Evolutionary conservation across 1,140 invertebrate genomes (phyloP), one percentile per base, ranked within the genome.

Genomic region (Cecropterus lyciades): DNA sequence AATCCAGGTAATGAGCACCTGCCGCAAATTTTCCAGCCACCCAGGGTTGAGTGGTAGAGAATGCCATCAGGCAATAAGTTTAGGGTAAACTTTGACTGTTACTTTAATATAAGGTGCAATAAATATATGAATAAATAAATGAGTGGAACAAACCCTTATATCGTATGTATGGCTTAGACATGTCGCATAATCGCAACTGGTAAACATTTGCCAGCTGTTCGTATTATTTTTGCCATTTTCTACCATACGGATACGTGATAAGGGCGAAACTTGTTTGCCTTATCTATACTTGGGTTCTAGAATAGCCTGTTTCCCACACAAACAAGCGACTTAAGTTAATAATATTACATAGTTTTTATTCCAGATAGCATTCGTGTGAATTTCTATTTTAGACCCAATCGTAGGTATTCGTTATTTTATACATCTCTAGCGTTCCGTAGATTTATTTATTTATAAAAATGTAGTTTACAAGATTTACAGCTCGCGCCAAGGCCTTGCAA

Each of bases 131-230:
- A n/a, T n/a, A n/a, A n/a, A n/a, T 17, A 30, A 10, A 43, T 17
- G 16, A 48, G 43, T 33, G 24, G 24, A 48, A 60, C 9, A 37
- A 48, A 48, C 56, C 42, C 56, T 59, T 48, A 48, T 46, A 45
- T 57, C 55, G 56, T 46, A 46, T 59, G 43, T 48, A 59, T 59
- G 42, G 13, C 42, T 59, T 56, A 56, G 52, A 37, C 43, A 48
- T 40, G 56, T 59, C 56, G 43, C 27, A 59, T 59, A 59, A 56
- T 42, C 16, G 42, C 14, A 17, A 59, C 43, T 30, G 43, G 56
- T 59, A 59, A 59, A 59, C 13, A 59, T 48, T 59, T 48, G 45
- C 56, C 56, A 59, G 43, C 56, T 59, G 56, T 59, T 59, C 56
- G 13, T 16, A 14, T 1, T 11, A 1, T 9, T 3, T 4, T 17